A percentile compares a stretch with the other conserved stretches of the same genome.
Conservation (phyloP, 2,888 invertebrate species). For the Schizaphis graminum region DNA sequence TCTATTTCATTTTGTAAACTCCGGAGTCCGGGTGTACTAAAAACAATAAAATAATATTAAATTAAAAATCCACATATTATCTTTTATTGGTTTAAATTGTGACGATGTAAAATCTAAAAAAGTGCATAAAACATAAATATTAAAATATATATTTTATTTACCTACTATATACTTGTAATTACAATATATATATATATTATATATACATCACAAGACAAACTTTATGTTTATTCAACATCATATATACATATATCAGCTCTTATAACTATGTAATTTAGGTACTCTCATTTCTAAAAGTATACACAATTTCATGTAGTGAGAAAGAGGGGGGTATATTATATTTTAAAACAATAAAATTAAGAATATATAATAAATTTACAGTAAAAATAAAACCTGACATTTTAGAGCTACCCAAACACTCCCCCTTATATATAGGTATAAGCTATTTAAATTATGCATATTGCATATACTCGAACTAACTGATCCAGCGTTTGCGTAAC, state of each 20-base stretch:
- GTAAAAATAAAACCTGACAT: background rate
- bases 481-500: too few relatives aligned
- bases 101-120: background rate
- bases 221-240: too few relatives aligned
- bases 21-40: background rate
- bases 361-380: background rate
- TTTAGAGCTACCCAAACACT: background rate
- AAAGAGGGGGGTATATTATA: background rate
- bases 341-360: background rate
- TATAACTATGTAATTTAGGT: too few relatives aligned
- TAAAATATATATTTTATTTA: background rate
- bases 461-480: background rate
- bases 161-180: background rate
- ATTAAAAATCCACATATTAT: background rate
- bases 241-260: too few relatives aligned
- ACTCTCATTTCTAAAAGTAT: too few relatives aligned
- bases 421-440: too few relatives aligned
- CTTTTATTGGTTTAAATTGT: too few relatives aligned
- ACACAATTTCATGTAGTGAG: too few relatives aligned
- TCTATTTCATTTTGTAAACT: background rate
- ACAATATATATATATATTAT: background rate
- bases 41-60: background rate
- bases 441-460: background rate
- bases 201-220: background rate
- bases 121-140: background rate